Conservation (phyloP, 2,797 vertebrate species). For the Craterocephalus amniculus region DNA sequence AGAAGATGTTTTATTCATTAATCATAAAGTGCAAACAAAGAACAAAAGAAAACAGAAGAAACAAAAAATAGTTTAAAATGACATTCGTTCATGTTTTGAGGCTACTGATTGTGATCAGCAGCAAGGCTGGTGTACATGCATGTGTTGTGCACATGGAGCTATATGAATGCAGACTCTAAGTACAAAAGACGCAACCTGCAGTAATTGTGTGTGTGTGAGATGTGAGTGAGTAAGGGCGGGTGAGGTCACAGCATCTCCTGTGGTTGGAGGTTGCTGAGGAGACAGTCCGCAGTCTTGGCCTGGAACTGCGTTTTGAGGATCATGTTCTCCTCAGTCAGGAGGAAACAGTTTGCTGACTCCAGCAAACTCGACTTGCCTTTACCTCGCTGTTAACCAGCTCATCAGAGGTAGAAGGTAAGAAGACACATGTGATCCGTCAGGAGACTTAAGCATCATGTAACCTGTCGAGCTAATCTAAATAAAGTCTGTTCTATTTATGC, state of each 20-base stretch:
- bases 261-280: slow-evolving; percentile 46
- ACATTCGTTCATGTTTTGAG: not conserved
- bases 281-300: slow-evolving; percentile 62
- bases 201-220: not conserved
- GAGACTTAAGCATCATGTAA: not conserved
- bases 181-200: not conserved
- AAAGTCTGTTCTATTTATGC: not conserved
- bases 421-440: not conserved
- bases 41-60: too few species aligned
- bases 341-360: slow-evolving; percentile 68
- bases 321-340: slow-evolving; percentile 77
- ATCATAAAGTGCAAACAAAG: not conserved
- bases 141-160: not conserved
- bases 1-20: not conserved
- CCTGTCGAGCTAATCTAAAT: slow-evolving; percentile 1
- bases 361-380: slow-evolving; percentile 33
- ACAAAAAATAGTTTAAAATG: not conserved
- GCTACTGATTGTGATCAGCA: not conserved
- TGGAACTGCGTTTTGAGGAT: slow-evolving; percentile 58
- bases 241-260: slow-evolving; percentile 37
- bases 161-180: not conserved
- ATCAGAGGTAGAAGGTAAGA: slow-evolving; percentile 39
- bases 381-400: slow-evolving; percentile 49
- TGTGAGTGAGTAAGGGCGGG: not conserved
- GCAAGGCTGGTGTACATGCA: not conserved